phyloP scores from a whole-genome alignment of 2,888 invertebrate genomes.

The Cheilosia variabilis region DNA sequence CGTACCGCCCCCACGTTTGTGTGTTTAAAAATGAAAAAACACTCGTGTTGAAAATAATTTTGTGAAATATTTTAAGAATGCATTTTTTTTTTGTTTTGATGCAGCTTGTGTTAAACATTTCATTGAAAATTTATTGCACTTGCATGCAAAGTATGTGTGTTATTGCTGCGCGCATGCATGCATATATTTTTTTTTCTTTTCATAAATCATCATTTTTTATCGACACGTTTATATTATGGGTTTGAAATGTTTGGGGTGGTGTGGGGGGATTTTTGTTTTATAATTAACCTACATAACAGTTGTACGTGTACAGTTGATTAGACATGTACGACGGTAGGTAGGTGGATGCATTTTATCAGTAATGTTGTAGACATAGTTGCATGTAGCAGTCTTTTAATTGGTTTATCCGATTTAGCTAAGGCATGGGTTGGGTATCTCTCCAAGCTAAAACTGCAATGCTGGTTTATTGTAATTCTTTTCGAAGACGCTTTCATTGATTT shows the following conservation, averaged over 20 bases:
- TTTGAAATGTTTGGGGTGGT: neutral
- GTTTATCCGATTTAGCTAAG: too few relatives aligned
- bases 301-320: too few relatives aligned
- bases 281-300: neutral
- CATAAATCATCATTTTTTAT: conserved; percentile 45
- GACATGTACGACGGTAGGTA: too few relatives aligned
- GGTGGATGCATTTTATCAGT: too few relatives aligned
- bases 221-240: neutral
- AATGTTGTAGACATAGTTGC: too few relatives aligned
- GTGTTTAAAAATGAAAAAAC: conserved; percentile 3
- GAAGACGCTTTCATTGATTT: too few relatives aligned
- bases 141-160: conserved; percentile 22
- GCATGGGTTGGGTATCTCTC: too few relatives aligned
- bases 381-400: too few relatives aligned
- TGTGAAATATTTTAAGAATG: conserved; percentile 11
- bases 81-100: conserved; percentile 16
- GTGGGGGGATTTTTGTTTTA: neutral
- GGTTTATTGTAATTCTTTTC: too few relatives aligned
- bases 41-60: neutral
- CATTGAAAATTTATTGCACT: conserved; percentile 53
- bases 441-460: too few relatives aligned
- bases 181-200: conserved; percentile 17
- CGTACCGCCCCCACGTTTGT: neutral
- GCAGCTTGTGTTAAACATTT: conserved; percentile 48
- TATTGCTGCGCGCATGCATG: conserved; percentile 34